Percentiles rank a stretch among this genome's conserved stretches.
Evolutionary conservation across 2,113 vertebrate genomes (phyloP).

Genomic region (Cebus imitator): DNA sequence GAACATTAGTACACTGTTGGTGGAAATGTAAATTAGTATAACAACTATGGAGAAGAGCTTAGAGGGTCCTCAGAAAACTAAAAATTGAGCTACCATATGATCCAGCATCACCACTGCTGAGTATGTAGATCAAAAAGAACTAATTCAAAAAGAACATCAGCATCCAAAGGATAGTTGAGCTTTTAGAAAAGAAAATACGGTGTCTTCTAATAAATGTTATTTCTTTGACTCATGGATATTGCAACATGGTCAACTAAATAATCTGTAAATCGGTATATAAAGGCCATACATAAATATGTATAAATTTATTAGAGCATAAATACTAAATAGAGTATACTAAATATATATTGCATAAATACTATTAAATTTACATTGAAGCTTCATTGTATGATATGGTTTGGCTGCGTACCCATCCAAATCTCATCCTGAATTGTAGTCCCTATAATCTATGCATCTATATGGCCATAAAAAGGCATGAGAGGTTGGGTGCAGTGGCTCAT

Average conservation of each 20-base stretch:
- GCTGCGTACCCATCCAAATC: too few species aligned
- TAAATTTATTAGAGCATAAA: background rate
- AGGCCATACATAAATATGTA: background rate
- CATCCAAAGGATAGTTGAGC: background rate
- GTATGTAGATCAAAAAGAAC: background rate
- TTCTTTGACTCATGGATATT: conserved; percentile 4
- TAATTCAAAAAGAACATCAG: background rate
- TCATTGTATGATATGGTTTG: background rate
- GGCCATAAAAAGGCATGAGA: too few species aligned
- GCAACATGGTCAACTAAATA: background rate
- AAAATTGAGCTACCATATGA: too few species aligned
- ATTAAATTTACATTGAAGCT: background rate
- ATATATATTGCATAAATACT: background rate
- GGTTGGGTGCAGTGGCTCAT: too few species aligned
- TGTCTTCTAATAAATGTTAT: background rate
- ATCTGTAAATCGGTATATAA: background rate
- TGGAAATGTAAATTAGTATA: too few species aligned
- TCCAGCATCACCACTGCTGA: too few species aligned
- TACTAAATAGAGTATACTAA: background rate
- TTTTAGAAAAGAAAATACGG: background rate
- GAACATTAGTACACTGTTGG: too few species aligned
- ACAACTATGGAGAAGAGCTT: too few species aligned
- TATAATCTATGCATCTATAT: too few species aligned
- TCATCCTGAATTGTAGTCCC: too few species aligned
- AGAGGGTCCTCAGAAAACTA: too few species aligned